Percentiles rank a stretch among this genome's conserved stretches.
phyloP scores from a whole-genome alignment of 2,888 invertebrate genomes.

The Plutella xylostella region DNA sequence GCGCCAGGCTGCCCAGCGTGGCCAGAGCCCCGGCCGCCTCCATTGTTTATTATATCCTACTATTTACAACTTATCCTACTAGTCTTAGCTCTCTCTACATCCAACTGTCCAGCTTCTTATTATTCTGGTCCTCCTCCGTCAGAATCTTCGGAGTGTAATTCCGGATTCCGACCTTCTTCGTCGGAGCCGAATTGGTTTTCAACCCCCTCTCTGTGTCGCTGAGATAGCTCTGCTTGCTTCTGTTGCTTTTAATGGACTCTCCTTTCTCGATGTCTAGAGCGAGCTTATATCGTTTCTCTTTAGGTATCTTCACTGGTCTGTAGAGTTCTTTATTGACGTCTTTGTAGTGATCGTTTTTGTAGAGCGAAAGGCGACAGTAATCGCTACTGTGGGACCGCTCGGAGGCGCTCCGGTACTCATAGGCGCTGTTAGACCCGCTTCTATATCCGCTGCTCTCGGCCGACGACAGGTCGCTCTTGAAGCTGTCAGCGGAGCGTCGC shows the following conservation, averaged over 20 bases:
- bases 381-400: conserved; percentile 51
- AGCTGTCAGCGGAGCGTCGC: conserved; percentile 50
- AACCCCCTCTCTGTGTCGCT: conserved; percentile 55
- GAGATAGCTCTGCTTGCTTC: conserved; percentile 45
- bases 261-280: conserved; percentile 47
- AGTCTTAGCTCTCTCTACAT: conserved; percentile 65
- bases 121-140: conserved; percentile 65
- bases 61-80: conserved; percentile 62
- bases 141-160: conserved; percentile 80
- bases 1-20: conserved; percentile 60
- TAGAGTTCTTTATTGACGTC: conserved; percentile 60
- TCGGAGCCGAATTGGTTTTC: conserved; percentile 36
- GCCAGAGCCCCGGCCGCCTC: conserved; percentile 62
- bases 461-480: conserved; percentile 56
- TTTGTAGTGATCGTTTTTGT: conserved; percentile 64
- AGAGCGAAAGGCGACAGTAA: conserved; percentile 56
- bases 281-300: conserved; percentile 57
- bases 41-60: conserved; percentile 41
- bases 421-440: conserved; percentile 51
- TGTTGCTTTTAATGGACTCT: conserved; percentile 37
- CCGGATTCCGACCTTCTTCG: conserved; percentile 72
- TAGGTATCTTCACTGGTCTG: conserved; percentile 60
- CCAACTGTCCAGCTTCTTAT: conserved; percentile 73
- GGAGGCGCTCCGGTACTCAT: conserved; percentile 41
- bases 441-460: conserved; percentile 60